Conservation (phyloP, 1,140 invertebrate species). For the Calycopis cecrops region DNA sequence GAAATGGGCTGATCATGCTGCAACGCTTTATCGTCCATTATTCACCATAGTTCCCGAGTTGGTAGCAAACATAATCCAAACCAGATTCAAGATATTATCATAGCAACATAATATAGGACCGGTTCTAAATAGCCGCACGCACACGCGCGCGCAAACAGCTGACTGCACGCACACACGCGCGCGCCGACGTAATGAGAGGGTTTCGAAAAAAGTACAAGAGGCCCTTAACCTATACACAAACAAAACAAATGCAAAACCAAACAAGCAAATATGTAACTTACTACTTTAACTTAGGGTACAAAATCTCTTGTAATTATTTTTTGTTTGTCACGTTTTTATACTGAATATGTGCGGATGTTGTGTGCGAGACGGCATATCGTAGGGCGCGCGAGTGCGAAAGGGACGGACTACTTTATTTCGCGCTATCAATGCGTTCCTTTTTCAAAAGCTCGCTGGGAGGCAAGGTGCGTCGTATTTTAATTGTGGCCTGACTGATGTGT, state of each 20-base stretch:
- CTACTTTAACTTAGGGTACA: neutral
- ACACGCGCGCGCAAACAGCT: slow-evolving; percentile 37
- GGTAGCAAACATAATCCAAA: slow-evolving; percentile 1
- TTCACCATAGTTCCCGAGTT: neutral
- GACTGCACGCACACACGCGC: slow-evolving; percentile 47
- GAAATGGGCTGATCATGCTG: too few relatives aligned
- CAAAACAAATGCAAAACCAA: slow-evolving; percentile 7
- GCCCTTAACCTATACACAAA: slow-evolving; percentile 19
- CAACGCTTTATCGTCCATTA: too few relatives aligned
- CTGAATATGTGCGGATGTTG: neutral
- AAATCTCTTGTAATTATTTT: neutral
- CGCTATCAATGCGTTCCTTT: slow-evolving; percentile 46
- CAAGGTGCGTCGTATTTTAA: slow-evolving; percentile 66
- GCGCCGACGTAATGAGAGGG: slow-evolving; percentile 55
- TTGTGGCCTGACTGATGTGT: slow-evolving; percentile 56
- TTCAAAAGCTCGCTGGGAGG: slow-evolving; percentile 61
- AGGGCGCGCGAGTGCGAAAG: slow-evolving; percentile 26
- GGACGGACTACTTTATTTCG: slow-evolving; percentile 41
- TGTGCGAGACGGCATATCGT: neutral
- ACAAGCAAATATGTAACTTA: slow-evolving; percentile 16
- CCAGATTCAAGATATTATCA: slow-evolving; percentile 11
- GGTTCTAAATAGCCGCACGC: slow-evolving; percentile 3
- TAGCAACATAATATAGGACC: slow-evolving; percentile 9
- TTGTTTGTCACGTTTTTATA: neutral
- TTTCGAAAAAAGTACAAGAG: slow-evolving; percentile 59